A percentile compares a stretch with the other conserved stretches of the same genome.
phyloP scores from a whole-genome alignment of 2,113 vertebrate genomes.

The Scalopus aquaticus region DNA sequence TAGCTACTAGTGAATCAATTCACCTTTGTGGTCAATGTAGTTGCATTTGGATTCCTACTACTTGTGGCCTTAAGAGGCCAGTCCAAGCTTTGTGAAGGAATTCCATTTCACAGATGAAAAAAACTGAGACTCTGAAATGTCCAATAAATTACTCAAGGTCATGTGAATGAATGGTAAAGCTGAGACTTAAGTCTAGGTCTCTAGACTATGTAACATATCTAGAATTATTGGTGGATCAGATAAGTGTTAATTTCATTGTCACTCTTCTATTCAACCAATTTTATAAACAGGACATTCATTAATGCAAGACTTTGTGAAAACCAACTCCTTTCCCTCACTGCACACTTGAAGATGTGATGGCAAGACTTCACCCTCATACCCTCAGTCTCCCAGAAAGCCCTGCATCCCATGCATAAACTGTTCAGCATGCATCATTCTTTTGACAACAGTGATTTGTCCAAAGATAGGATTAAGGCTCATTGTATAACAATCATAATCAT shows the following conservation, averaged over 20 bases:
- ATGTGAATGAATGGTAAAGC: not conserved
- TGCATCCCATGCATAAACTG: not conserved
- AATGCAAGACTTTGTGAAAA: not conserved
- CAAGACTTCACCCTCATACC: not conserved
- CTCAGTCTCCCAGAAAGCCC: not conserved
- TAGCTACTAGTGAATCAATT: not conserved
- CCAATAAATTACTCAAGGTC: not conserved
- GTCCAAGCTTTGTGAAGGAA: not conserved
- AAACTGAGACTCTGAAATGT: not conserved
- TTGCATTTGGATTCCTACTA: not conserved
- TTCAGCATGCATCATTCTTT: not conserved
- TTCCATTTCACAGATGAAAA: not conserved
- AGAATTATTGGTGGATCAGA: not conserved
- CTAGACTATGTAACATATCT: not conserved
- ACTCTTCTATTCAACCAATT: not conserved
- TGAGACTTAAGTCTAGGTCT: not conserved
- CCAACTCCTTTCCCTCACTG: not conserved
- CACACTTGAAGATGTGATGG: not conserved
- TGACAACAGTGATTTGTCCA: not conserved
- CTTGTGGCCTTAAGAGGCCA: not conserved
- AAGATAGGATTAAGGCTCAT: not conserved
- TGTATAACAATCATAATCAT: not conserved
- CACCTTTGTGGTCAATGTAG: not conserved
- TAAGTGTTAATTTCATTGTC: not conserved
- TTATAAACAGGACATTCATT: not conserved